Conservation (phyloP, 2,113 vertebrate species). For the Microcebus tavaratra region DNA sequence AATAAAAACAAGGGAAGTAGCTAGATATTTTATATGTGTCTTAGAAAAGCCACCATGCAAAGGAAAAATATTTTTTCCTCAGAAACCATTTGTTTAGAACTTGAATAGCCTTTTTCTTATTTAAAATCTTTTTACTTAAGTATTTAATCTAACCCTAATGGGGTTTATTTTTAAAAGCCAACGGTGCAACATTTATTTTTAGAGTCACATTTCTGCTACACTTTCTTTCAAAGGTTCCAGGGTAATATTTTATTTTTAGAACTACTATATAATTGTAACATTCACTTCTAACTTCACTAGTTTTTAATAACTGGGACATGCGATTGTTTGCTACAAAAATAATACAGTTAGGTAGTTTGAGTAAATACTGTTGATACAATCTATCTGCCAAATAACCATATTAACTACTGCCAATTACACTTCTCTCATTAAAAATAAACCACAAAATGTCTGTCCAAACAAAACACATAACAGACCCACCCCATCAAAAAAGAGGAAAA, state of each 20-base stretch:
- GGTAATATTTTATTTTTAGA: conserved; percentile 76
- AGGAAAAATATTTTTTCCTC: background rate
- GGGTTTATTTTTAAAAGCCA: conserved; percentile 14
- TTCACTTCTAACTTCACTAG: conserved; percentile 1
- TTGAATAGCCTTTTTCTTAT: background rate
- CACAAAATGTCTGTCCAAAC: background rate
- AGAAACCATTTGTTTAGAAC: background rate
- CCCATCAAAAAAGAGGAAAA: background rate
- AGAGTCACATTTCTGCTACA: conserved; percentile 62
- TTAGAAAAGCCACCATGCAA: background rate
- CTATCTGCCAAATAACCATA: background rate
- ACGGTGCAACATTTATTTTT: conserved; percentile 69
- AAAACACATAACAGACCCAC: background rate
- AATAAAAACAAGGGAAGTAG: background rate
- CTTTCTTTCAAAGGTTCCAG: conserved; percentile 66
- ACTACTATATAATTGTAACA: conserved; percentile 42
- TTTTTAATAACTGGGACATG: conserved; percentile 29
- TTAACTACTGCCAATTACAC: background rate
- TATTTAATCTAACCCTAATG: background rate
- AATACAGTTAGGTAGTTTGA: background rate
- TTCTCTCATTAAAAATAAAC: background rate
- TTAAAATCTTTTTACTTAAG: background rate
- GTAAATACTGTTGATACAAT: background rate
- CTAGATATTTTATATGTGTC: background rate
- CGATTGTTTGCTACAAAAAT: conserved; percentile 17